phyloP scores from a whole-genome alignment of 2,113 vertebrate species.

The Sorex fumeus region DNA sequence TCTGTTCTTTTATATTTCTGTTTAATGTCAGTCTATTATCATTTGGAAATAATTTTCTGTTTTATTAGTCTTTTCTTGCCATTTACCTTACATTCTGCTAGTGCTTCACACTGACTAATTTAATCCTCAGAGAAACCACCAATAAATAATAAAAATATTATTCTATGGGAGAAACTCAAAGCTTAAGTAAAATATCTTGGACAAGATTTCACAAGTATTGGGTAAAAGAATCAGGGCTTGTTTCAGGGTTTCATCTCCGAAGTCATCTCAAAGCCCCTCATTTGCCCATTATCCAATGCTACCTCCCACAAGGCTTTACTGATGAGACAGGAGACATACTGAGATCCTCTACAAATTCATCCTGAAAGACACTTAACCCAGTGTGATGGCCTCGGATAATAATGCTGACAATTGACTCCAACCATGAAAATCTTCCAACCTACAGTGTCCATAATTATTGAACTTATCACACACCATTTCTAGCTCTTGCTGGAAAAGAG shows the following conservation, averaged over 20 bases:
- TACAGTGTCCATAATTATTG: conserved; percentile 63
- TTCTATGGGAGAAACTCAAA: not conserved
- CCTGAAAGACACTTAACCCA: conserved; percentile 54
- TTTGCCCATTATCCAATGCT: not conserved
- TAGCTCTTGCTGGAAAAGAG: conserved; percentile 14
- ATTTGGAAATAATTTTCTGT: conserved; percentile 50
- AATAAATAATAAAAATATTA: not conserved
- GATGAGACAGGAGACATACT: not conserved
- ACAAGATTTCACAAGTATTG: not conserved
- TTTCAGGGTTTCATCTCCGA: not conserved
- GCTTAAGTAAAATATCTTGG: not conserved
- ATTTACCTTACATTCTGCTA: not conserved
- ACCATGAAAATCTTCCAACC: conserved; percentile 48
- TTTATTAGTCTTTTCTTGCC: not conserved
- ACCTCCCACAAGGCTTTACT: not conserved
- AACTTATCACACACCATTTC: conserved; percentile 64
- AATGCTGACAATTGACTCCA: not conserved
- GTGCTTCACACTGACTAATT: not conserved
- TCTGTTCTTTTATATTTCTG: not conserved
- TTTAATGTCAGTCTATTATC: not conserved
- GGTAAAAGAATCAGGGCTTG: not conserved
- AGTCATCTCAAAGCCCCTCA: not conserved
- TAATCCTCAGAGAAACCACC: not conserved
- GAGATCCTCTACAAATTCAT: conserved; percentile 26
- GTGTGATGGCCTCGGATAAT: conserved; percentile 40